Conservation (phyloP, 2,797 vertebrate species). For the Anas flavirostris region DNA sequence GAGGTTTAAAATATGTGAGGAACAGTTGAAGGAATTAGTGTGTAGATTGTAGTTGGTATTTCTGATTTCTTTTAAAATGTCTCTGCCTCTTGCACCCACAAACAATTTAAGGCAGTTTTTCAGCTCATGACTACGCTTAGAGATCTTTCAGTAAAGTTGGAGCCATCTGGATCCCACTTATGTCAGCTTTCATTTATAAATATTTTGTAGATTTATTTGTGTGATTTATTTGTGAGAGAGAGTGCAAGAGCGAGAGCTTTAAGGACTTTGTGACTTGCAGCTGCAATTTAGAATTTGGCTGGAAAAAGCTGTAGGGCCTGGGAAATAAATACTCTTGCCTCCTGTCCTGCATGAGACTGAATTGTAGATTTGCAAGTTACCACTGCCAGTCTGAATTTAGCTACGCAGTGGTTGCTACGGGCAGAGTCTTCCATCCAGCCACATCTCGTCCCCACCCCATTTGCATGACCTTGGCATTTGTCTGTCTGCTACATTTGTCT, state of each 20-base stretch:
- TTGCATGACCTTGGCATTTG: background rate
- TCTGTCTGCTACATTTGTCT: background rate
- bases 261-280: background rate
- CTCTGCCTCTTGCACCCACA: background rate
- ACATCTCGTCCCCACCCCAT: background rate
- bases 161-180: conserved; percentile 20
- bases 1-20: background rate
- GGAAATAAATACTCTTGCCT: background rate
- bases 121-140: background rate
- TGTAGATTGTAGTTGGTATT: background rate
- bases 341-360: background rate
- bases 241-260: background rate
- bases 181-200: conserved; percentile 15
- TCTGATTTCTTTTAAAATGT: background rate
- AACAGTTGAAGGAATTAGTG: background rate
- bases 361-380: background rate
- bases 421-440: background rate
- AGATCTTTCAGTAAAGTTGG: background rate
- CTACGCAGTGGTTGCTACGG: background rate
- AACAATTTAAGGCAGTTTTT: background rate
- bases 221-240: background rate
- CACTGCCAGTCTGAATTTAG: background rate
- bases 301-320: background rate
- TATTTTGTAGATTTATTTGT: background rate
- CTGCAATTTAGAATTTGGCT: background rate